Base-by-base conservation (phyloP, 2,113 vertebrate genomes). In the Chaenocephalus aceratus region DNA sequence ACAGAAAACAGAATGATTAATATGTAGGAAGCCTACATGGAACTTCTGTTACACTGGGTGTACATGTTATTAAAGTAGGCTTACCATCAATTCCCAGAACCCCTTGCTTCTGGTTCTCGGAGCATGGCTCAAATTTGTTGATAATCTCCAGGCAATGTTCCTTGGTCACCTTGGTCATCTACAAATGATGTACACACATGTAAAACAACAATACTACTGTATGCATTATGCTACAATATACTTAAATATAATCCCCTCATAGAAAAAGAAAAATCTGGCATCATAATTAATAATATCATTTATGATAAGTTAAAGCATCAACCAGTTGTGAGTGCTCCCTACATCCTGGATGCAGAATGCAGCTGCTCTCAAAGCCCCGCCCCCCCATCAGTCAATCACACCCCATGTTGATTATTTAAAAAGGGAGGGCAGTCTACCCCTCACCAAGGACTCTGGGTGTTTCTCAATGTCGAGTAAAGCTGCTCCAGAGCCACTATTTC, bases 71-170 rank as follows among this genome's bases (percentile, higher is more conserved):
- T 11, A 16, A 63, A 48, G 4, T 3, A 3, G 13, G 75, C 95
- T 93, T 93, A 99, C 98, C 98, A 8, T 99, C 98, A 10, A 99
- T 99, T 6, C 98, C 98, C 88, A 99, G 88, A 65, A 96, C 95
- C 1, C 92, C 96, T 30, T 96, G 95, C 41, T 95, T 95, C 94
- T 95, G 96, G 94, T 99, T 99, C 66, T 98, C 97, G 0, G 92
- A 91, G 89, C 97, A 99, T 0, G 98, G 98, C 89, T 99, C 98
- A 81, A 99, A 99, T 76, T 98, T 98, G 79, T 92, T 90, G 62
- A 99, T 95, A 56, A 99, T 96, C 76, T 97, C 96, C 79, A 93
- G 89, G 84, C 98, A 99, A 75, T 97, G 96, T 18, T 98, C 96
- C 8, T 96, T 96, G 10, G 95, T 96, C 90, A 97, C 96, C 6